These are phyloP conservation scores for Stercorarius parasiticus DNA, from an alignment of 2,113 vertebrate species.

Conservation along the genomic window DNA sequence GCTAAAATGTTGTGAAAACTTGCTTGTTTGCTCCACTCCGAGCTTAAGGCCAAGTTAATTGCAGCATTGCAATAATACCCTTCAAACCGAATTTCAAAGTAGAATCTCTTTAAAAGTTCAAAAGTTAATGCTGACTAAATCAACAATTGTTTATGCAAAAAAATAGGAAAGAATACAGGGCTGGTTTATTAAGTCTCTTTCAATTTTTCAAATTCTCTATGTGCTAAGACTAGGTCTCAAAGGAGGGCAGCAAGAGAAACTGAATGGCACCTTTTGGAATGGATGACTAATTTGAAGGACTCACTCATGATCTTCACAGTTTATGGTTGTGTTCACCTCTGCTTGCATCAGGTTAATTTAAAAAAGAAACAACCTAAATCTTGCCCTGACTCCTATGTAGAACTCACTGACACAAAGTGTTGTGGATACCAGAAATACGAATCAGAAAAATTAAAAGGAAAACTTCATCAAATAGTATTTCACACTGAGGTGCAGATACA, in stretches of 20 bases:
- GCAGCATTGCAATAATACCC: not conserved
- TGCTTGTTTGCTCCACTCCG: not conserved
- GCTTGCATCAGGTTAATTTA: not conserved
- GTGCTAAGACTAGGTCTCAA: not conserved
- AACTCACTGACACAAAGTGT: not conserved
- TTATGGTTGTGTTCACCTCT: not conserved
- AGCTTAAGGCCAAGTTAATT: not conserved
- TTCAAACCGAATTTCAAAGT: not conserved
- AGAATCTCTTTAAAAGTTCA: not conserved
- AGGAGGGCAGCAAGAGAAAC: not conserved
- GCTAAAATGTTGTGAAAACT: not conserved
- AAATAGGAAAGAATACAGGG: not conserved
- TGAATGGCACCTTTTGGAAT: not conserved
- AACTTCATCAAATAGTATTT: not conserved
- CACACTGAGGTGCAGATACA: not conserved
- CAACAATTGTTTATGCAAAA: not conserved
- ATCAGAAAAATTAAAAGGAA: not conserved
- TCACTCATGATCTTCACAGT: not conserved
- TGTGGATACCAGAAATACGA: accelerated
- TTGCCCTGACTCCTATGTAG: not conserved
- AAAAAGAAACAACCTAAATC: not conserved
- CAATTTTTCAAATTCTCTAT: not conserved
- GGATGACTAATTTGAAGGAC: not conserved
- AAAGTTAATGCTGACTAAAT: not conserved
- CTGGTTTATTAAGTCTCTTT: not conserved